Conservation (phyloP, 2,113 vertebrate genomes). For the Tringa solitaria region DNA sequence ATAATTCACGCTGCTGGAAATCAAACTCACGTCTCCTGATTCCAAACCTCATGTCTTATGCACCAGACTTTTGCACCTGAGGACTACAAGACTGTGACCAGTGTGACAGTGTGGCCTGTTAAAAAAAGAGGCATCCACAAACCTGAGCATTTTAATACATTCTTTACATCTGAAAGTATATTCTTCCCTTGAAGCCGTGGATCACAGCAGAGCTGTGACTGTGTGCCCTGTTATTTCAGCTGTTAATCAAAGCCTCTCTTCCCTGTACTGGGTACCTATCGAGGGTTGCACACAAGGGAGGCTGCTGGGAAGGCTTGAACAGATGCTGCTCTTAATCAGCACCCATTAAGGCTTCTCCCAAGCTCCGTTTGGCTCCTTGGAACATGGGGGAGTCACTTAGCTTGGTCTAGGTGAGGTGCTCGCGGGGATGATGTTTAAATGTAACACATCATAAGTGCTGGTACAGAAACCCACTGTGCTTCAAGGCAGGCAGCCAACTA, state of each 20-base stretch:
- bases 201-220: background rate
- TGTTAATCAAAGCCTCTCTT: background rate
- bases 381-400: background rate
- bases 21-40: background rate
- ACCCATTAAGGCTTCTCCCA: background rate
- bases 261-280: background rate
- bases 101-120: background rate
- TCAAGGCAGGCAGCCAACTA: constrained; percentile 10
- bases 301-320: background rate
- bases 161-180: background rate
- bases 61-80: background rate
- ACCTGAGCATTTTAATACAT: background rate
- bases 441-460: background rate
- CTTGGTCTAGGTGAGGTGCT: background rate
- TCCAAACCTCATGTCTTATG: background rate
- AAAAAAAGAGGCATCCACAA: background rate
- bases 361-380: background rate
- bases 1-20: background rate
- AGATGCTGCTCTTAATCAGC: background rate
- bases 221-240: background rate
- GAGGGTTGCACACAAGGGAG: background rate
- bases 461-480: constrained; percentile 1
- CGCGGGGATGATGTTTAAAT: background rate
- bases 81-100: background rate
- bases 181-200: background rate